Conservation (phyloP, 2,888 invertebrate genomes). For the Philereme vetulata region DNA sequence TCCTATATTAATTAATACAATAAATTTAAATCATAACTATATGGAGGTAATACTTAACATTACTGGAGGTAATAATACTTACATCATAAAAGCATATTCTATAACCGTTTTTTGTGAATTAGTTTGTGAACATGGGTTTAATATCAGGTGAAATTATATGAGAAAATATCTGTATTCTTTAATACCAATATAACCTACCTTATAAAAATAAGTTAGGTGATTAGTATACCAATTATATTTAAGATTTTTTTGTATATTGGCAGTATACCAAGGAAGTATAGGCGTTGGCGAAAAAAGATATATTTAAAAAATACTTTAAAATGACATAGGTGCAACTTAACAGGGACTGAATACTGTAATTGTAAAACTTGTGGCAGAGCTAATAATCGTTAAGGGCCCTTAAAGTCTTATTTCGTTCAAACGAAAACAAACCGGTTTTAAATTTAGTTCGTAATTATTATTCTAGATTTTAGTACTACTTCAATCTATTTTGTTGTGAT, state of each 20-base stretch:
- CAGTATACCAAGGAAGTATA: constrained; percentile 29
- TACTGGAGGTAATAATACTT: constrained; percentile 82
- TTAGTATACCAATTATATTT: constrained; percentile 32
- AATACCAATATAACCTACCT: constrained; percentile 35
- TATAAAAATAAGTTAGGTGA: constrained; percentile 37
- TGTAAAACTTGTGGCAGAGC: constrained; percentile 36
- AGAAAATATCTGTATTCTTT: constrained; percentile 26
- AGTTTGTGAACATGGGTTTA: constrained; percentile 68
- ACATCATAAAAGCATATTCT: constrained; percentile 66
- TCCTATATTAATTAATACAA: constrained; percentile 51
- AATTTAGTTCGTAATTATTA: constrained; percentile 2
- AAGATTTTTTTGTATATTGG: constrained; percentile 35
- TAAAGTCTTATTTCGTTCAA: neutral
- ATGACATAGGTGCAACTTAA: constrained; percentile 34
- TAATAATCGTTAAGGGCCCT: constrained; percentile 3
- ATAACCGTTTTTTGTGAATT: constrained; percentile 62
- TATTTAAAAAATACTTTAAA: constrained; percentile 39
- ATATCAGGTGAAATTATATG: constrained; percentile 43
- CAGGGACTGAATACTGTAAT: constrained; percentile 31
- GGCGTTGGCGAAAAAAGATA: constrained; percentile 32
- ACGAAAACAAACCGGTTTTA: constrained; percentile 2
- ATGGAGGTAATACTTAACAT: constrained; percentile 79
- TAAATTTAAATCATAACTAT: constrained; percentile 65
- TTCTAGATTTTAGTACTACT: neutral
- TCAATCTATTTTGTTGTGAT: neutral